phyloP scores from a whole-genome alignment of 2,797 vertebrate species.

The Enteromius paludinosus region DNA sequence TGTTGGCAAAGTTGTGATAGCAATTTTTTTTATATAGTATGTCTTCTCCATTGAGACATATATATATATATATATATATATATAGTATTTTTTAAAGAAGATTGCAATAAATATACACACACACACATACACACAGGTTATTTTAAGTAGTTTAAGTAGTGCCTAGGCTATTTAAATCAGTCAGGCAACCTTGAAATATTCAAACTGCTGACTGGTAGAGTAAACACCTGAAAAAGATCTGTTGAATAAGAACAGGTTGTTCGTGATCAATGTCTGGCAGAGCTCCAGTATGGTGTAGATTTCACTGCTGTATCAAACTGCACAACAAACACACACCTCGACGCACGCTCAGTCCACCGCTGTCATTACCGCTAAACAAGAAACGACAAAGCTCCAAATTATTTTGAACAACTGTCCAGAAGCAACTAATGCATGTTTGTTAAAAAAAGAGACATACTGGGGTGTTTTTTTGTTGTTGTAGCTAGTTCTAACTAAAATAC shows the following conservation, averaged over 20 bases:
- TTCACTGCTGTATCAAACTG: slow-evolving; percentile 16
- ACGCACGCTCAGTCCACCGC: not conserved
- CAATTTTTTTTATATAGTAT: too few species aligned
- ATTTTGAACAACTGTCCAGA: not conserved
- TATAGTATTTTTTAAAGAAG: too few species aligned
- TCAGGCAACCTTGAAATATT: not conserved
- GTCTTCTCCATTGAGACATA: too few species aligned
- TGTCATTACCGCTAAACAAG: not conserved
- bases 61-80: too few species aligned
- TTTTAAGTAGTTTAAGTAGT: too few species aligned
- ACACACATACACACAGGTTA: too few species aligned
- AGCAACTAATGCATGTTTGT: not conserved
- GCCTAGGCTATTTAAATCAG: not conserved
- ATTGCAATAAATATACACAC: too few species aligned
- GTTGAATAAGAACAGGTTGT: slow-evolving; percentile 32
- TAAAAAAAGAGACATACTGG: not conserved
- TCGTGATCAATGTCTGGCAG: slow-evolving; percentile 26
- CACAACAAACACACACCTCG: slow-evolving; percentile 6
- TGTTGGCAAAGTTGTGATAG: too few species aligned
- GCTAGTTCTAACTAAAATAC: not conserved
- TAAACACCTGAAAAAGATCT: slow-evolving; percentile 19
- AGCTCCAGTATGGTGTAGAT: slow-evolving; percentile 7
- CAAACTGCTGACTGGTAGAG: not conserved
- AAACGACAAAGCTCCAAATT: not conserved
- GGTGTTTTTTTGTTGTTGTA: not conserved